Base-by-base conservation (phyloP, 2,888 invertebrate genomes). In the Agrochola macilenta region DNA sequence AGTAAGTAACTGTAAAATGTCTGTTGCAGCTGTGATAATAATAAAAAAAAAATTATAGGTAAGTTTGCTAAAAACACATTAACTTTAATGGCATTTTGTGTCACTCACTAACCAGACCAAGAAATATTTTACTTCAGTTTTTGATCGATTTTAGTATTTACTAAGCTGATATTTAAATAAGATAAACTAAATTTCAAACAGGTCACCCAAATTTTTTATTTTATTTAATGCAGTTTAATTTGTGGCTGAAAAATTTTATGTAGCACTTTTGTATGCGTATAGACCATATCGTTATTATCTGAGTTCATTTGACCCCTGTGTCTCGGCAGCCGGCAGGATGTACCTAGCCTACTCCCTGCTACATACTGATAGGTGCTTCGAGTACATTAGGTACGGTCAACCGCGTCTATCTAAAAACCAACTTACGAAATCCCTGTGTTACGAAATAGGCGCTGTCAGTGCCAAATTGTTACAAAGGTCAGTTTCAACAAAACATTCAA, bases 301-400 rank as follows among this genome's bases (percentile, higher is more conserved):
- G 88, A 84, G 89, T 83, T 90, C 91, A 91, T 91, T 92, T 94
- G 94, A 94, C 94, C 94, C 92, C 90, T 88, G 89, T 92, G 89
- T 92, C 91, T 88, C 87, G 87, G 60, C 81, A 83, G 85, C 79
- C 65, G 77, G 82, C 90, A 90, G 92, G 91, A 92, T 89, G 87
- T 88, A 86, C 85, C 81, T 81, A 85, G 82, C 86, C 84, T 87
- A 82, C 83, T 79, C 81, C 81, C 74, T 69, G 68, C 66, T 30
- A 74, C 74, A 80, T 84, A 69, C 74, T 81, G 43, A 26, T 77
- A 30, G 83, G 61, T 88, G 84, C 78, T 68, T 17, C 26, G 58
- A 57, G 65, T 78, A 71, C 71, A 46, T 69, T 58, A 54, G 9
- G 39, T 79, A 65, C 58, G 7, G 23, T 77, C 83, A 58, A 52